phyloP scores from a whole-genome alignment of 2,797 vertebrate species.

The Notolepis coatsorum region DNA sequence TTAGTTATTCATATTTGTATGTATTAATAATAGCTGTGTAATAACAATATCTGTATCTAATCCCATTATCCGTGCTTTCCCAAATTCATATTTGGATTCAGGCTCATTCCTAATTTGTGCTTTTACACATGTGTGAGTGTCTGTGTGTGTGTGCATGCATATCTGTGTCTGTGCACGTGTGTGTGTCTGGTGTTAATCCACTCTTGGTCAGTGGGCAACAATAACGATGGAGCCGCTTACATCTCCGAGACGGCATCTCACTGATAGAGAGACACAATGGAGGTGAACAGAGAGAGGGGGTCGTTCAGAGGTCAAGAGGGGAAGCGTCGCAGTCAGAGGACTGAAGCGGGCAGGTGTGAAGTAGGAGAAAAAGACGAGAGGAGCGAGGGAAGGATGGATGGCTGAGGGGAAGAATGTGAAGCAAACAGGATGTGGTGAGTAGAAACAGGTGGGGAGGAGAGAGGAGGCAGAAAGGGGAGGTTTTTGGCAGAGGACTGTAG shows the following conservation, averaged over 20 bases:
- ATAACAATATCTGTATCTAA: too few species aligned
- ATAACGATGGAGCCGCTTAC: slow-evolving; percentile 16
- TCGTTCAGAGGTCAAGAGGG: too few species aligned
- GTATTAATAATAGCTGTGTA: too few species aligned
- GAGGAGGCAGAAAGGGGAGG: slow-evolving; percentile 4
- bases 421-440: background rate
- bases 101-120: too few species aligned
- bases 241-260: background rate
- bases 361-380: background rate
- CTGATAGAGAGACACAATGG: slow-evolving; percentile 2
- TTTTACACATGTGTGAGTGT: background rate
- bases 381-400: background rate
- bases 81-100: too few species aligned
- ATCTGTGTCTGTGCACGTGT: slow-evolving; percentile 10
- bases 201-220: slow-evolving; percentile 14
- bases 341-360: too few species aligned
- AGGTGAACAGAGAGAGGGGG: background rate
- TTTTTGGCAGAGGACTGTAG: slow-evolving; percentile 14
- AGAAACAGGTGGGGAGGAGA: slow-evolving; percentile 16
- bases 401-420: background rate
- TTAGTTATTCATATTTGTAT: too few species aligned
- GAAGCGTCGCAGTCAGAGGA: too few species aligned
- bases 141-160: background rate
- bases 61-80: too few species aligned
- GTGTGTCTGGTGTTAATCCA: slow-evolving; percentile 35